Percentiles rank a stretch among this genome's conserved stretches.
Evolutionary conservation across 2,888 invertebrate species (phyloP).

Genomic region (Tipula confusa): DNA sequence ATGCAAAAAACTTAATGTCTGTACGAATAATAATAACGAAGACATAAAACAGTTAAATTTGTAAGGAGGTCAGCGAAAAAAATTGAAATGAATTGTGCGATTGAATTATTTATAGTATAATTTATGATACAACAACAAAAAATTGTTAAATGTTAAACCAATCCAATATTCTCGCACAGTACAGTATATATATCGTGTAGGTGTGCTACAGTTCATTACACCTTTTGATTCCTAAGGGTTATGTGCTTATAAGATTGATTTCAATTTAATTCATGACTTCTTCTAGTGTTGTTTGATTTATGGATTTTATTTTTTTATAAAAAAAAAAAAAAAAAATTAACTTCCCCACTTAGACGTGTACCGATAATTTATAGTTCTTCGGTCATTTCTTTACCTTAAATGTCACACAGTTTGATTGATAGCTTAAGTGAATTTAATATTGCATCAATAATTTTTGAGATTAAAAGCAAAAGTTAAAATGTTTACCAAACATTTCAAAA

Average conservation of each 20-base stretch:
- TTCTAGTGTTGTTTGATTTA: background rate
- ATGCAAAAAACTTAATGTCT: background rate
- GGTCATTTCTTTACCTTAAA: background rate
- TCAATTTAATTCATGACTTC: constrained; percentile 3
- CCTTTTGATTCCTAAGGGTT: background rate
- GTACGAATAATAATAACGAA: background rate
- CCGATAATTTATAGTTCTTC: background rate
- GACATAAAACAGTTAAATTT: constrained; percentile 3
- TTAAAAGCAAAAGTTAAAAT: background rate
- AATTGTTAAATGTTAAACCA: background rate
- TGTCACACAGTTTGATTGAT: background rate
- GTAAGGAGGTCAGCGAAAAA: background rate
- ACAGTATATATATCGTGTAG: background rate
- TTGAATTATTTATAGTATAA: background rate
- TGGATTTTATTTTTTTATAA: background rate
- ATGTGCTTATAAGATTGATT: background rate
- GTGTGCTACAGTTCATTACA: background rate
- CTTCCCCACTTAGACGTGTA: background rate
- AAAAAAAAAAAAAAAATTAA: background rate
- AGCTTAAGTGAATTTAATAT: background rate
- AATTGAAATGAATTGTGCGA: background rate
- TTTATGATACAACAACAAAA: background rate
- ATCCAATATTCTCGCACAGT: no score
- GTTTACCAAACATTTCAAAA: background rate
- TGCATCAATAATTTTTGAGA: background rate